Evolutionary conservation across 2,113 vertebrate species (phyloP).

Genomic region (Sakesphorus luctuosus): DNA sequence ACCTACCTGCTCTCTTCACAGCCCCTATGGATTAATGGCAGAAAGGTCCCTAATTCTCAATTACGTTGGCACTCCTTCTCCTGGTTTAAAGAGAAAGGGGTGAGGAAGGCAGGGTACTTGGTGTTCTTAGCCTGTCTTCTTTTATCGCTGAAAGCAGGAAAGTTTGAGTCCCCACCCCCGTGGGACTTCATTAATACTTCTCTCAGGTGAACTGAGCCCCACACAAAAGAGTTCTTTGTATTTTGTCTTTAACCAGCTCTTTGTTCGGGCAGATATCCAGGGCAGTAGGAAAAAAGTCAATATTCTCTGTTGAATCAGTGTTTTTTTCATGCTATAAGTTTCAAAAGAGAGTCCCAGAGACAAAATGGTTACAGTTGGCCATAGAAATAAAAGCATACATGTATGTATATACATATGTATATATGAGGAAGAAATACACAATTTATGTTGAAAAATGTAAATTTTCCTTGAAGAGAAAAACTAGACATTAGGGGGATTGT

Average conservation of each 20-base stretch:
- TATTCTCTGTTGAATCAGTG: constrained; percentile 72
- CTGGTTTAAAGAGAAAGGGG: neutral
- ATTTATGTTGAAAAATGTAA: neutral
- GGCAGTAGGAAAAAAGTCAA: constrained; percentile 70
- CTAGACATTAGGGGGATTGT: neutral
- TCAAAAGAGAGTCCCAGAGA: constrained; percentile 55
- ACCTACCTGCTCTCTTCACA: neutral
- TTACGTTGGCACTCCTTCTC: neutral
- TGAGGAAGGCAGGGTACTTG: constrained; percentile 29
- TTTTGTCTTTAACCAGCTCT: constrained; percentile 74
- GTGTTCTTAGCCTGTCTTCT: constrained; percentile 41
- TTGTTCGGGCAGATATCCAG: constrained; percentile 76
- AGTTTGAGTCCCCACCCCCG: constrained; percentile 51
- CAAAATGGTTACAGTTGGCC: neutral
- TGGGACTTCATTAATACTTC: constrained; percentile 77
- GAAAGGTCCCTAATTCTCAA: constrained; percentile 27
- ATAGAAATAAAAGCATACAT: neutral
- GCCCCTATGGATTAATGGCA: neutral
- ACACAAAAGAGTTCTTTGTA: constrained; percentile 80
- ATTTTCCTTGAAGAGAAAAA: neutral
- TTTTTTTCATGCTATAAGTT: constrained; percentile 63
- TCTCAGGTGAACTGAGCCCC: constrained; percentile 73
- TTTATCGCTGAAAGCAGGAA: constrained; percentile 54
- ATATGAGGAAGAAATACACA: neutral
- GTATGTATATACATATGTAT: neutral